phyloP scores from a whole-genome alignment of 2,113 vertebrate species.

The Riparia riparia region DNA sequence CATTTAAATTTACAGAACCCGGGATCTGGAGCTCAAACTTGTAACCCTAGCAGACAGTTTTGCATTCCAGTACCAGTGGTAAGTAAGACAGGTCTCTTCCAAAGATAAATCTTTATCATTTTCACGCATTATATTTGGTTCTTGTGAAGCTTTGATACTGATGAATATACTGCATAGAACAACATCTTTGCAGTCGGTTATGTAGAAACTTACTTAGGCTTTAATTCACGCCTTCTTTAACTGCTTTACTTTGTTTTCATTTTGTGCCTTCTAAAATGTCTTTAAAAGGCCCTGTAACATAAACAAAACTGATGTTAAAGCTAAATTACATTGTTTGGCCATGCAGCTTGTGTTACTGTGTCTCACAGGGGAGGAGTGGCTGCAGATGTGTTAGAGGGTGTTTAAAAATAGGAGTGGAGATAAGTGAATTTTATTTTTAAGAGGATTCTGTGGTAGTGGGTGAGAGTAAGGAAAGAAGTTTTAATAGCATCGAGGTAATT shows the following conservation, averaged over 20 bases:
- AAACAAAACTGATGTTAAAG: background rate
- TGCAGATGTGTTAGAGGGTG: background rate
- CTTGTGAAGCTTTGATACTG: background rate
- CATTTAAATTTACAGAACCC: conserved; percentile 1
- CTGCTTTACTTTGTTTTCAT: background rate
- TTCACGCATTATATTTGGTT: background rate
- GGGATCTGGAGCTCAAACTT: background rate
- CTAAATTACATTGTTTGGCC: fast-evolving
- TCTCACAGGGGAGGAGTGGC: background rate
- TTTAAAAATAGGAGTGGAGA: background rate
- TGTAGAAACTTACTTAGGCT: background rate
- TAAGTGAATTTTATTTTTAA: background rate
- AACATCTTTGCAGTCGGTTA: background rate
- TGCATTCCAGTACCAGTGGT: conserved; percentile 28
- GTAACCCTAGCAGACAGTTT: background rate
- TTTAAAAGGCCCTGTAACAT: background rate
- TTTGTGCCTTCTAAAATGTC: background rate
- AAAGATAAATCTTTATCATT: background rate
- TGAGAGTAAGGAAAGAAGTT: background rate
- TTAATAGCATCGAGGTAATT: background rate
- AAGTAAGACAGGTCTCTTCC: conserved; percentile 6
- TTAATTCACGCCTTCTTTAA: background rate
- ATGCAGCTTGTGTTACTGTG: background rate
- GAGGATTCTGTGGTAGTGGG: background rate
- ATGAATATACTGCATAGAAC: background rate